Conservation (phyloP, 2,113 vertebrate genomes). For the Peucedramus taeniatus region DNA sequence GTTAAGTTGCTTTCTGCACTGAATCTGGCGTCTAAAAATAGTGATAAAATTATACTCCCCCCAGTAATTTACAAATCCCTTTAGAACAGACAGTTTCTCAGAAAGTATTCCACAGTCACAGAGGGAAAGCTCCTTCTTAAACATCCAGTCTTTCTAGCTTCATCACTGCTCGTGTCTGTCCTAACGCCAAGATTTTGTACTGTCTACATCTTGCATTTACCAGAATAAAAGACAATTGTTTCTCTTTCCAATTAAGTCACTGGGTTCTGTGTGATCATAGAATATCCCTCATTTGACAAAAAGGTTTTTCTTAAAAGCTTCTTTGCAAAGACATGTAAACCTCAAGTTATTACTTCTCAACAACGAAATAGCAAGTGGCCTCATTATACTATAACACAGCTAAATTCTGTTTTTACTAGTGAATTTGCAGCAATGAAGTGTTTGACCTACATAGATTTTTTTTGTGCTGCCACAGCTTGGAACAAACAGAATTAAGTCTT, state of each 20-base stretch:
- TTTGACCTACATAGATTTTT: constrained; percentile 20
- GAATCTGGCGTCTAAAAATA: constrained; percentile 12
- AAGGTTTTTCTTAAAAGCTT: not conserved
- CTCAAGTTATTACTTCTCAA: not conserved
- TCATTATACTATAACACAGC: not conserved
- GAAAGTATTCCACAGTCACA: not conserved
- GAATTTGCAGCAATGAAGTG: not conserved
- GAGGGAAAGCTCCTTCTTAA: not conserved
- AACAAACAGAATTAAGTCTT: not conserved
- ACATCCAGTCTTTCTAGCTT: not conserved
- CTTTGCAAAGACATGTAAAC: not conserved
- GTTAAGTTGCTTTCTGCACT: constrained; percentile 2
- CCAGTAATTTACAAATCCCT: not conserved
- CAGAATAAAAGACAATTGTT: not conserved
- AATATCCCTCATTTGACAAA: not conserved
- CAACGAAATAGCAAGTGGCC: not conserved
- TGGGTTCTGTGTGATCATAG: not conserved
- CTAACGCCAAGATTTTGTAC: not conserved
- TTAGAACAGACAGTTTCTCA: not conserved
- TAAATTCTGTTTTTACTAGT: not conserved
- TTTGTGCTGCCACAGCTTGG: not conserved
- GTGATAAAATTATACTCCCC: not conserved
- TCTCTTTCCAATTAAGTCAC: not conserved
- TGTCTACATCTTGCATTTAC: not conserved
- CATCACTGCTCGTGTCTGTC: not conserved